phyloP scores from a whole-genome alignment of 2,113 vertebrate genomes.

The Cinclus mexicanus region DNA sequence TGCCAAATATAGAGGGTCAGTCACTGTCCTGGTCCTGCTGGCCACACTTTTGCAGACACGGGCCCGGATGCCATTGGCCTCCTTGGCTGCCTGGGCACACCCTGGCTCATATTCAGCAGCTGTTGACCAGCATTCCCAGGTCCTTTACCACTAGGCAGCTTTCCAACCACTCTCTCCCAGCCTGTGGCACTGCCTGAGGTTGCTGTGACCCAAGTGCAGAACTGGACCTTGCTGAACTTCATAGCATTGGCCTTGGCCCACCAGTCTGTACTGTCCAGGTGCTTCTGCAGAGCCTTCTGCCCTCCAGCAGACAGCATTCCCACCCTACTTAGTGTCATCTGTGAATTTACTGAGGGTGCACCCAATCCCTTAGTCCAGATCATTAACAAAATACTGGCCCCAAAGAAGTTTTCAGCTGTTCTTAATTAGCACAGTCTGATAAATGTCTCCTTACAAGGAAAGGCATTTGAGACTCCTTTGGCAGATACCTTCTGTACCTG shows the following conservation, averaged over 20 bases:
- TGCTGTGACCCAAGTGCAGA: neutral
- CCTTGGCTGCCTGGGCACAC: neutral
- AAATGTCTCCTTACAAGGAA: neutral
- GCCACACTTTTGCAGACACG: neutral
- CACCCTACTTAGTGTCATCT: neutral
- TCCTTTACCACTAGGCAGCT: fast-evolving
- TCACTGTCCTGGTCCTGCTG: neutral
- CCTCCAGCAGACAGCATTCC: neutral
- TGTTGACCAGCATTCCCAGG: neutral
- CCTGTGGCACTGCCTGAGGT: neutral
- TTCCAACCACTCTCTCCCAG: neutral
- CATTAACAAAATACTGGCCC: neutral
- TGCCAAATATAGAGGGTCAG: fast-evolving
- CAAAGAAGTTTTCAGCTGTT: neutral
- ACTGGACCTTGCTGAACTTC: neutral
- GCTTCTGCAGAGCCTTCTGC: neutral
- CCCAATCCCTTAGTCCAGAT: neutral
- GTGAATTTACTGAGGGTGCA: neutral
- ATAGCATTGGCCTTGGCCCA: fast-evolving
- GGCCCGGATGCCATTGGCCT: neutral
- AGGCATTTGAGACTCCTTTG: neutral
- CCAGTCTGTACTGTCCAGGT: no score
- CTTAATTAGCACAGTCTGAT: neutral
- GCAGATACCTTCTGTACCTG: neutral
- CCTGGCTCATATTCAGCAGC: neutral